These are phyloP conservation scores for Prosopocoilus inquinatus DNA, from an alignment of 2,888 invertebrate genomes.

Conservation along the genomic window DNA sequence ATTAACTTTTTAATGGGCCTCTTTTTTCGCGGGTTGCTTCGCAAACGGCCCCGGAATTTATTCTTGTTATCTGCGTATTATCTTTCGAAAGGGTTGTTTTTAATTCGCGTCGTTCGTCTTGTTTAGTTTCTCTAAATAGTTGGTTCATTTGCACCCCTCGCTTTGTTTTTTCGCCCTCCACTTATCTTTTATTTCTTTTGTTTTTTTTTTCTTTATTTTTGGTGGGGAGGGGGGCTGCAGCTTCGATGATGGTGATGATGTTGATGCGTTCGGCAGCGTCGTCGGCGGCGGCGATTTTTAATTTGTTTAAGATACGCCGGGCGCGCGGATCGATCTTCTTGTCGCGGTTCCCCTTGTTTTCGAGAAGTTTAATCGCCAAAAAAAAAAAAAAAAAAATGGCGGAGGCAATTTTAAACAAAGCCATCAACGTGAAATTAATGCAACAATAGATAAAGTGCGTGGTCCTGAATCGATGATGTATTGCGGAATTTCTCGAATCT, in stretches of 20 bases:
- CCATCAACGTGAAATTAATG: slow-evolving; percentile 22
- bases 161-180: neutral
- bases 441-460: slow-evolving; percentile 27
- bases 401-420: slow-evolving; percentile 12
- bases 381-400: slow-evolving; percentile 5
- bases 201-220: no score
- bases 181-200: neutral
- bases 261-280: no score
- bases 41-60: slow-evolving; percentile 35
- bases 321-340: no score
- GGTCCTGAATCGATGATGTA: slow-evolving; percentile 39
- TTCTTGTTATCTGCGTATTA: slow-evolving; percentile 42
- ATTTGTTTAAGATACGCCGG: no score
- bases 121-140: neutral
- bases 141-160: neutral
- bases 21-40: slow-evolving; percentile 28
- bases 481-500: slow-evolving; percentile 34
- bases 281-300: no score
- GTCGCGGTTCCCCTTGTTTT: no score
- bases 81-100: slow-evolving; percentile 43
- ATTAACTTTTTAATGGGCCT: slow-evolving; percentile 47
- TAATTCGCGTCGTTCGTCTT: slow-evolving; percentile 37
- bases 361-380: no score
- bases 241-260: no score
- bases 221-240: no score